Conservation (phyloP, 2,888 invertebrate species). For the Platynereis dumerilii region DNA sequence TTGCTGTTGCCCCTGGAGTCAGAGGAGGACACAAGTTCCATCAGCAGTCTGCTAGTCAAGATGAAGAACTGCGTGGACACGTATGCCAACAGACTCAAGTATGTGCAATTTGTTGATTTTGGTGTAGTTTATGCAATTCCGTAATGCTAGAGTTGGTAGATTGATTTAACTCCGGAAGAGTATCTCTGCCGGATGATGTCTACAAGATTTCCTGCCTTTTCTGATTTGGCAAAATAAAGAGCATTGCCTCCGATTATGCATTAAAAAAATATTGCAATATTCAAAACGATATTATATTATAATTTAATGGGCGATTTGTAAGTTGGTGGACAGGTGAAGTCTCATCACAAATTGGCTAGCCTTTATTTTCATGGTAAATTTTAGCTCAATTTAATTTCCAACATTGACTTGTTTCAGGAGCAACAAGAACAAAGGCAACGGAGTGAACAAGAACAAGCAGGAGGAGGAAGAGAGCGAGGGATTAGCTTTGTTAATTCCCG, state of each 20-base stretch:
- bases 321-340: too few relatives aligned
- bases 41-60: conserved; percentile 79
- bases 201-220: not conserved
- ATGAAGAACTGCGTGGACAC: conserved; percentile 93
- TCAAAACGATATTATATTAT: too few relatives aligned
- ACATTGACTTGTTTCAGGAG: too few relatives aligned
- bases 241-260: too few relatives aligned
- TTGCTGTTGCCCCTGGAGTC: conserved; percentile 70
- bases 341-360: too few relatives aligned
- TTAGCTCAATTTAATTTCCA: too few relatives aligned
- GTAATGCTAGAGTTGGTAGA: too few relatives aligned
- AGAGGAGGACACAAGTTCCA: conserved; percentile 55
- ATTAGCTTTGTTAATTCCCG: conserved; percentile 84
- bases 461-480: conserved; percentile 89
- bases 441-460: conserved; percentile 52
- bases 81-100: conserved; percentile 72
- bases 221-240: too few relatives aligned
- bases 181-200: not conserved
- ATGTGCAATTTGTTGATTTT: conserved; percentile 34
- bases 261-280: too few relatives aligned
- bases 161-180: not conserved
- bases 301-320: too few relatives aligned
- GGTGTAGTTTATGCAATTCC: not conserved
- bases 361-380: too few relatives aligned
- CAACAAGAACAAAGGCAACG: conserved; percentile 46